Base-by-base conservation (phyloP, 2,113 vertebrate genomes). In the Alexandromys fortis region DNA sequence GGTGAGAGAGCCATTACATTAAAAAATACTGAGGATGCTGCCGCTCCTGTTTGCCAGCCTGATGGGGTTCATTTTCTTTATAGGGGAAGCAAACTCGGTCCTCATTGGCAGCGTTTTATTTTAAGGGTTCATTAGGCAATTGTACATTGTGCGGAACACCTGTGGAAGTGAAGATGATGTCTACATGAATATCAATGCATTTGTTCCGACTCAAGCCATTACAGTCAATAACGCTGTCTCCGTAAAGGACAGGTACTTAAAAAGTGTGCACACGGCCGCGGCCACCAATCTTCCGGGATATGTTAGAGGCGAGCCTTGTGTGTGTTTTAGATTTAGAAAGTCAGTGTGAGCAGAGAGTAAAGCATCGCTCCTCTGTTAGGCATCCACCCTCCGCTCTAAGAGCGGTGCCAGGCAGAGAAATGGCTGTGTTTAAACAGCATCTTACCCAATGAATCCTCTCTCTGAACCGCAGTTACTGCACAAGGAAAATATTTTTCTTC, bases 401-500 rank as follows among this genome's bases (percentile, higher is more conserved):
- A 89, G 81, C 1, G 9, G 55, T n/a, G 7, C 55, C 28, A 89
- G 92, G 81, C 82, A 86, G 96, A 90, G 79, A 94, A 88, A 73
- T 30, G 49, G 63, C 19, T 90, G n/a, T 88, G 94, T 91, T 94
- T 97, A 96, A 97, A 75, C 47, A 33, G 96, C 92, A 33, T 88
- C 70, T 94, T 78, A 78, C 95, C 94, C 92, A 97, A 97, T 89
- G 96, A 96, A 94, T 96, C 92, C 83, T 95, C 86, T 89, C 91
- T 96, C 87, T 73, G 95, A 95, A 83, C 89, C 94, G 28, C 95
- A 70, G 65, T 95, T 89, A 95, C 89, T 52, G 91, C 35, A 70
- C 82, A 85, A 85, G 93, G 92, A 91, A 96, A 97, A 95, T 97
- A 94, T 96, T 97, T 97, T 92, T 96, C 97, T 95, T 97, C 95